phyloP scores from a whole-genome alignment of 1,140 invertebrate species.

The Orchesella cincta region DNA sequence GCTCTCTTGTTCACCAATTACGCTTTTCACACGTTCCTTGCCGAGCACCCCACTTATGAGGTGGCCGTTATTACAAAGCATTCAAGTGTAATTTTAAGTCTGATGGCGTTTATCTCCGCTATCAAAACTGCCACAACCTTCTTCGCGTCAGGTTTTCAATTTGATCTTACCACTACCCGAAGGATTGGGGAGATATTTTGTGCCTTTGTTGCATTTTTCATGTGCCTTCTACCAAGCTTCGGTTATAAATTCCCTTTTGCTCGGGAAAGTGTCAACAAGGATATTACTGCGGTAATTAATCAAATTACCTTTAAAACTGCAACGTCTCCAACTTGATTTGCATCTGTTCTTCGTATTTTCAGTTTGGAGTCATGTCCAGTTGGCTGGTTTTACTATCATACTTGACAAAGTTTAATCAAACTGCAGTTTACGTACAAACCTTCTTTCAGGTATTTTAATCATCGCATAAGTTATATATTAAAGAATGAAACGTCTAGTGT shows the following conservation, averaged over 20 bases:
- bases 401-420: slow-evolving; percentile 20
- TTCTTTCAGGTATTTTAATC: neutral
- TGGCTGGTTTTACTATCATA: slow-evolving; percentile 13
- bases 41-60: neutral
- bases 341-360: neutral
- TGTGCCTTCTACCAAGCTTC: slow-evolving; percentile 11
- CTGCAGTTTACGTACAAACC: slow-evolving; percentile 4
- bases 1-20: neutral
- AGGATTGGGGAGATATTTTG: slow-evolving; percentile 19
- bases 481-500: no score
- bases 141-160: neutral
- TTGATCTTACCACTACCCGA: neutral
- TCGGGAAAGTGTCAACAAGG: neutral
- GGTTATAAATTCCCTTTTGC: slow-evolving; percentile 6
- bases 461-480: neutral
- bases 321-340: neutral
- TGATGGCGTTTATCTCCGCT: neutral
- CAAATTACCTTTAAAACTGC: neutral
- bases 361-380: slow-evolving; percentile 22
- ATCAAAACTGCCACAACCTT: neutral
- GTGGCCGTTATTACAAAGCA: neutral
- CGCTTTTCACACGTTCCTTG: slow-evolving; percentile 4
- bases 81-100: neutral
- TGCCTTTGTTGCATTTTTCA: slow-evolving; percentile 21
- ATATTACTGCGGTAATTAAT: slow-evolving; percentile 16